A percentile compares a stretch with the other conserved stretches of the same genome.
Conservation (phyloP, 2,113 vertebrate genomes). For the Origma solitaria region DNA sequence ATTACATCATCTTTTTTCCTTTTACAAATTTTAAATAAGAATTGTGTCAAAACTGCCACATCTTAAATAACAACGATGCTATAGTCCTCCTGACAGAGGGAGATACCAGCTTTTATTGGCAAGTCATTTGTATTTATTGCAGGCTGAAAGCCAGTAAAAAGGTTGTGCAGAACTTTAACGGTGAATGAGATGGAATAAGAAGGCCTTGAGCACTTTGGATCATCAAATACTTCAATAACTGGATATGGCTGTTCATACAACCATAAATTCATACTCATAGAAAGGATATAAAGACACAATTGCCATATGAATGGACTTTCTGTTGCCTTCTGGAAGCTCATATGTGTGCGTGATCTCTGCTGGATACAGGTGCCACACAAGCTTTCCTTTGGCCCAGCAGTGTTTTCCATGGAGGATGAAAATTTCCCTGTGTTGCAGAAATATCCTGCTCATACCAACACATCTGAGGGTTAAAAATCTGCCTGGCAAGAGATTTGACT, state of each 20-base stretch:
- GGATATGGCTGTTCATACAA: constrained; percentile 1
- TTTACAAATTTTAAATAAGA: constrained; percentile 48
- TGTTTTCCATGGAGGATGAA: background rate
- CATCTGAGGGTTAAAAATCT: background rate
- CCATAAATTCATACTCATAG: constrained; percentile 2
- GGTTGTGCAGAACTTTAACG: background rate
- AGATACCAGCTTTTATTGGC: background rate
- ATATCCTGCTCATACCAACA: background rate
- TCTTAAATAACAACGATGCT: constrained; percentile 32
- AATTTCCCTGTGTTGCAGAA: background rate
- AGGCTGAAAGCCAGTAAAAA: background rate
- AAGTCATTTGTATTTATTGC: constrained; percentile 13
- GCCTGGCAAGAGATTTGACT: background rate
- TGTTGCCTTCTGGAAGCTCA: background rate
- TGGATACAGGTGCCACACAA: background rate
- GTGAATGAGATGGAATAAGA: background rate
- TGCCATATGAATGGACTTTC: background rate
- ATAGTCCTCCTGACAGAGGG: background rate
- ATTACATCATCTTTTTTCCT: background rate
- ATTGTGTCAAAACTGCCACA: constrained; percentile 19
- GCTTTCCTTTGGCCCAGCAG: background rate
- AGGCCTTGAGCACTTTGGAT: background rate
- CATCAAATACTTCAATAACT: constrained; percentile 29
- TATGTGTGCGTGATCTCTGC: background rate
- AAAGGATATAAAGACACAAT: constrained; percentile 22